Conservation (phyloP, 2,113 vertebrate genomes). For the Dendrocopos noguchii region DNA sequence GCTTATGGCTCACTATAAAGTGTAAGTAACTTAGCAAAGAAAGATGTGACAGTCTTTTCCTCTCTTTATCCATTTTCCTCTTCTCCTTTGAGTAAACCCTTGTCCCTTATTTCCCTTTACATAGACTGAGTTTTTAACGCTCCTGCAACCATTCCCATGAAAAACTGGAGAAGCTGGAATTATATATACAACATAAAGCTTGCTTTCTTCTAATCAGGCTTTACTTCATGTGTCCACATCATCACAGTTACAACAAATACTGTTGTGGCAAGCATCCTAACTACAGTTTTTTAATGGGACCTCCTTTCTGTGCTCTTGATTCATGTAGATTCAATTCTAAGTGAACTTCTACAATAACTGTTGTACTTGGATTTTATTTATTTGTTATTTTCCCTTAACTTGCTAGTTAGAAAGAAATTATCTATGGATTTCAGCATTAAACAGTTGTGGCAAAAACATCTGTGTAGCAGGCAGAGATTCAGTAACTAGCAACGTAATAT, state of each 20-base stretch:
- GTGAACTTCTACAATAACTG: background rate
- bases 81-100: background rate
- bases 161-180: background rate
- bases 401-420: background rate
- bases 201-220: background rate
- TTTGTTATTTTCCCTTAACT: background rate
- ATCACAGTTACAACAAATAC: background rate
- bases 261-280: background rate
- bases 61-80: background rate
- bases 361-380: background rate
- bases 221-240: background rate
- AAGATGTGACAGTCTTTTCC: background rate
- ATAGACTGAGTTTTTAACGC: background rate
- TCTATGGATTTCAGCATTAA: background rate
- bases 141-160: background rate
- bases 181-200: background rate
- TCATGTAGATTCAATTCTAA: background rate
- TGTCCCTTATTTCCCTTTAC: background rate
- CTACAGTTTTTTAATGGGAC: background rate
- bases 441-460: background rate
- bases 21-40: background rate
- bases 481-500: background rate
- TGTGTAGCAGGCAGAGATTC: background rate
- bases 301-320: background rate
- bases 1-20: background rate